phyloP scores from a whole-genome alignment of 2,888 invertebrate genomes.

The Platycnemis pennipes region DNA sequence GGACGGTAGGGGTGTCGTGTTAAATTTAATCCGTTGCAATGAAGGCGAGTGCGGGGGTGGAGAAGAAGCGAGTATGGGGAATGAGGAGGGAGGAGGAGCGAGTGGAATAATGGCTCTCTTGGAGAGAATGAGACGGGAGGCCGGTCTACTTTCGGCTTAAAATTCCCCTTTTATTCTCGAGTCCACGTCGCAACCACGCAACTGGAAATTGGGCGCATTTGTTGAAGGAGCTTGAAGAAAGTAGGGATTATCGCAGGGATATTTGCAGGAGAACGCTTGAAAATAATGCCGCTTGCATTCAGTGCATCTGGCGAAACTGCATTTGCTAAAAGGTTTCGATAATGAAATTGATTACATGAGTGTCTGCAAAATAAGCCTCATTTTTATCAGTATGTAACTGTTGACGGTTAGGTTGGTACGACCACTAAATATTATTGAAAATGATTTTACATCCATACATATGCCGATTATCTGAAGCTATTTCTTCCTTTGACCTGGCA shows the following conservation, averaged over 20 bases:
- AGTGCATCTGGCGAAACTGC: no score
- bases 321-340: no score
- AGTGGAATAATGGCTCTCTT: not conserved
- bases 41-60: not conserved
- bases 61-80: not conserved
- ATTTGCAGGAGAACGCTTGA: not conserved
- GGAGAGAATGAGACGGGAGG: not conserved
- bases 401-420: no score
- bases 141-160: not conserved
- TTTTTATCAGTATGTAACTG: no score
- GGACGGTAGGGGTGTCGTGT: not conserved
- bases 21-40: constrained; percentile 31
- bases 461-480: no score
- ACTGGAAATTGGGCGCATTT: not conserved
- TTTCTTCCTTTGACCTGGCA: no score
- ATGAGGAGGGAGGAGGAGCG: not conserved
- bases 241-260: not conserved
- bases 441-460: no score
- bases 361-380: no score
- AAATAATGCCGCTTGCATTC: no score
- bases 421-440: no score
- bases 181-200: not conserved
- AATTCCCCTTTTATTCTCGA: not conserved
- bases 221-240: not conserved
- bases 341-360: no score